Conservation (phyloP, 53 echinoderm and acorn worm species). For the Antedon mediterranea region DNA sequence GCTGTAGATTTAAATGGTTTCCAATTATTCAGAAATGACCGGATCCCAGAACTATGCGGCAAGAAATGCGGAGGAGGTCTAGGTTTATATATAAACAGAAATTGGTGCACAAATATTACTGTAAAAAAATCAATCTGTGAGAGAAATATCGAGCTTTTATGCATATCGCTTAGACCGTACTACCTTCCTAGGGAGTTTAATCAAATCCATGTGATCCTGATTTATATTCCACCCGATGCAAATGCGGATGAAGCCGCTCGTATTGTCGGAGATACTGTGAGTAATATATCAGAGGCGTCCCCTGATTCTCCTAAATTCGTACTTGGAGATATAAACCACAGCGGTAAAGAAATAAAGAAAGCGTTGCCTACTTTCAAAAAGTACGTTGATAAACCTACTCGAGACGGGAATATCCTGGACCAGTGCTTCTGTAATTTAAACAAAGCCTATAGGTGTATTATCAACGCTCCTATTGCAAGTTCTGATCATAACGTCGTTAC, state of each 20-base stretch:
- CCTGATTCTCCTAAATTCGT: conserved; percentile 10
- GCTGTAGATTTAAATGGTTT: conserved; percentile 17
- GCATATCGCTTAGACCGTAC: conserved; percentile 10
- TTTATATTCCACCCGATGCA: conserved; percentile 23
- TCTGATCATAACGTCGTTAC: neutral
- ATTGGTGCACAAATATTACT: conserved; percentile 17
- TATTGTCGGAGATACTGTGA: conserved; percentile 6
- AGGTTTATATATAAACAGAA: conserved; percentile 20
- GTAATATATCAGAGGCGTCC: neutral
- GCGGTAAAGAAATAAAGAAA: neutral
- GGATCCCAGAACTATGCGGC: neutral
- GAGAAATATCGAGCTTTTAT: conserved; percentile 15
- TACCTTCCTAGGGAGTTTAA: conserved; percentile 21
- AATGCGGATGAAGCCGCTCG: conserved; percentile 8
- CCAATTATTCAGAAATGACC: conserved; percentile 5
- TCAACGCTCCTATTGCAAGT: neutral
- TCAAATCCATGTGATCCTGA: conserved; percentile 21
- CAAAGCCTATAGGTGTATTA: neutral
- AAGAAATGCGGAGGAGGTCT: conserved; percentile 16
- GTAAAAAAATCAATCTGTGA: neutral
- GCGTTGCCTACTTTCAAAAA: neutral
- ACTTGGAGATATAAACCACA: conserved; percentile 30
- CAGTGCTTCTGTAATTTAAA: neutral
- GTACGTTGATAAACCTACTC: neutral
- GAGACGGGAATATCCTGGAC: neutral